Conservation (phyloP, 1,140 invertebrate species). For the Aricia agestis region DNA sequence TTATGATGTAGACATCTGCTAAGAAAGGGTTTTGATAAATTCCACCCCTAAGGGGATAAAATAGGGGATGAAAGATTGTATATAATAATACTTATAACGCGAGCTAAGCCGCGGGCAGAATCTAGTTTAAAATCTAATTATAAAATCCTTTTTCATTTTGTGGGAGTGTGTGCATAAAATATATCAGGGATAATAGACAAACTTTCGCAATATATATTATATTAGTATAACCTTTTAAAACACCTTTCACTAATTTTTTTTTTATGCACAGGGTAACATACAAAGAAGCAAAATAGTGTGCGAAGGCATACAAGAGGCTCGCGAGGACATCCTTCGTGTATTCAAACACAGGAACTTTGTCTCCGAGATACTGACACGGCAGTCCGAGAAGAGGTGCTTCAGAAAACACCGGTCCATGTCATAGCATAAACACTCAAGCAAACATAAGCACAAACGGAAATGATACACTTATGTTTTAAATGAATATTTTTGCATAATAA, state of each 20-base stretch:
- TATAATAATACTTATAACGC: too few species aligned
- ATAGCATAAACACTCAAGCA: constrained; percentile 46
- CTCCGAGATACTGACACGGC: constrained; percentile 91
- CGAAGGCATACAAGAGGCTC: constrained; percentile 93
- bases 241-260: constrained; percentile 11
- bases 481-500: not conserved
- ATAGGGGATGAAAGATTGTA: too few species aligned
- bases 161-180: too few species aligned
- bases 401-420: constrained; percentile 84
- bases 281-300: constrained; percentile 95
- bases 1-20: too few species aligned
- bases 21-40: too few species aligned
- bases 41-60: too few species aligned
- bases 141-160: constrained; percentile 24
- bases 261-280: constrained; percentile 87
- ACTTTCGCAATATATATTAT: too few species aligned
- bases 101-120: too few species aligned
- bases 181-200: too few species aligned
- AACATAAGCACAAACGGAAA: constrained; percentile 29
- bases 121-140: too few species aligned
- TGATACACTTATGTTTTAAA: constrained; percentile 19
- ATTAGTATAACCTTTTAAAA: too few species aligned
- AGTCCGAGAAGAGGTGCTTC: constrained; percentile 92
- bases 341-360: constrained; percentile 94
- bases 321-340: constrained; percentile 90